phyloP scores from a whole-genome alignment of 2,888 invertebrate genomes.

The Eudemis profundana region DNA sequence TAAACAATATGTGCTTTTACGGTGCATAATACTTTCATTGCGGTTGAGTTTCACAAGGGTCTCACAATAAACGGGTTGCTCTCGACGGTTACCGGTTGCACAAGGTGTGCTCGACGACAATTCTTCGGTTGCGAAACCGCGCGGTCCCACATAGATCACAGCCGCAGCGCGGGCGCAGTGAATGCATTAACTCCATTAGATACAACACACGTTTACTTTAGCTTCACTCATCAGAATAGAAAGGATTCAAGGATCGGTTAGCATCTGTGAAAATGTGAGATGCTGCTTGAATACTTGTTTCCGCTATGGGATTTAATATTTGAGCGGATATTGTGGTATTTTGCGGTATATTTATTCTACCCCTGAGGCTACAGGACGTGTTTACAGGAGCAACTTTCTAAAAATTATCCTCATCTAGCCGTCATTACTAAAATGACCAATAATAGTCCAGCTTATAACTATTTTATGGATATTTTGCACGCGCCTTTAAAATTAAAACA shows the following conservation, averaged over 20 bases:
- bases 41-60: slow-evolving; percentile 55
- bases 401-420: slow-evolving; percentile 55
- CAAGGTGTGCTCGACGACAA: slow-evolving; percentile 58
- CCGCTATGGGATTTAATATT: neutral
- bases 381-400: slow-evolving; percentile 60
- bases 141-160: slow-evolving; percentile 67
- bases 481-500: slow-evolving; percentile 51
- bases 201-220: slow-evolving; percentile 36
- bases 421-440: slow-evolving; percentile 45
- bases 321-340: slow-evolving; percentile 17
- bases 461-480: slow-evolving; percentile 50
- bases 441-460: slow-evolving; percentile 48
- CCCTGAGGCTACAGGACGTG: slow-evolving; percentile 50
- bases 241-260: slow-evolving; percentile 20
- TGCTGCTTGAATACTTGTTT: slow-evolving; percentile 1
- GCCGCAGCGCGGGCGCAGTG: slow-evolving; percentile 54
- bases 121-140: slow-evolving; percentile 67
- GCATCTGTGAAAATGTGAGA: too few relatives aligned
- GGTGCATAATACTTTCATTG: slow-evolving; percentile 51
- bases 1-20: slow-evolving; percentile 46
- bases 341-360: slow-evolving; percentile 11
- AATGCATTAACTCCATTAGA: slow-evolving; percentile 51
- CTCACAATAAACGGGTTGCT: slow-evolving; percentile 55
- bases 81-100: slow-evolving; percentile 61
- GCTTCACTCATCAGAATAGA: slow-evolving; percentile 16